Conservation (phyloP, 1,140 invertebrate genomes). For the Acromyrmex charruanus region DNA sequence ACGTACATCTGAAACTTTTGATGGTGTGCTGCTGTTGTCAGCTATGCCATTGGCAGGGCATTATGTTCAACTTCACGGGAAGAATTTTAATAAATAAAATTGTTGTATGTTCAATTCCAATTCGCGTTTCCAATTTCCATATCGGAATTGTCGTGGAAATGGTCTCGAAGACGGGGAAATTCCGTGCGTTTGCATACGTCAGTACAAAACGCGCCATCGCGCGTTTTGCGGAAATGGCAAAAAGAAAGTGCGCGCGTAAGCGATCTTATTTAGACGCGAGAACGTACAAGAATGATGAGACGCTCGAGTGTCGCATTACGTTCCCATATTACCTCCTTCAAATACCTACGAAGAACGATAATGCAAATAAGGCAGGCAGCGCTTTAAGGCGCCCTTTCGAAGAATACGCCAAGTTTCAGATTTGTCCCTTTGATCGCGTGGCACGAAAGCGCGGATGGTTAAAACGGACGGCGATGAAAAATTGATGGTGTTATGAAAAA, state of each 20-base stretch:
- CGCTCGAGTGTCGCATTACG: constrained; percentile 3
- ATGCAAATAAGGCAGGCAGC: not conserved
- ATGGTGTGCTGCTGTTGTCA: not conserved
- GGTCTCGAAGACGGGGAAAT: constrained; percentile 9
- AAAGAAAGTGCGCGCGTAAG: constrained; percentile 13
- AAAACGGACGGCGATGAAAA: constrained; percentile 19
- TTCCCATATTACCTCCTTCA: constrained; percentile 5
- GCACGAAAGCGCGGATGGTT: not conserved
- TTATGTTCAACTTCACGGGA: not conserved
- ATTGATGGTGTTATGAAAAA: constrained; percentile 31
- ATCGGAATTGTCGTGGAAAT: constrained; percentile 12
- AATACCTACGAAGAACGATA: constrained; percentile 10
- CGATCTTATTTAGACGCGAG: constrained; percentile 30
- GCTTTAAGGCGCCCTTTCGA: not conserved
- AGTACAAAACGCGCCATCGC: not conserved
- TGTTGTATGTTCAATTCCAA: not conserved
- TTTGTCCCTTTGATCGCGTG: constrained; percentile 28
- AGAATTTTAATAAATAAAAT: constrained; percentile 39
- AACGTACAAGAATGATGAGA: constrained; percentile 17
- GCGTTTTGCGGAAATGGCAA: not conserved
- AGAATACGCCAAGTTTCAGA: constrained; percentile 10
- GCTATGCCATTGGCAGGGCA: not conserved
- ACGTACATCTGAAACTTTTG: not conserved
- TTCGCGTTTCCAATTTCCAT: not conserved
- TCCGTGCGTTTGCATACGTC: constrained; percentile 30